These are phyloP conservation scores for Sesamia nonagrioides DNA, from an alignment of 1,140 invertebrate species.

Conservation along the genomic window DNA sequence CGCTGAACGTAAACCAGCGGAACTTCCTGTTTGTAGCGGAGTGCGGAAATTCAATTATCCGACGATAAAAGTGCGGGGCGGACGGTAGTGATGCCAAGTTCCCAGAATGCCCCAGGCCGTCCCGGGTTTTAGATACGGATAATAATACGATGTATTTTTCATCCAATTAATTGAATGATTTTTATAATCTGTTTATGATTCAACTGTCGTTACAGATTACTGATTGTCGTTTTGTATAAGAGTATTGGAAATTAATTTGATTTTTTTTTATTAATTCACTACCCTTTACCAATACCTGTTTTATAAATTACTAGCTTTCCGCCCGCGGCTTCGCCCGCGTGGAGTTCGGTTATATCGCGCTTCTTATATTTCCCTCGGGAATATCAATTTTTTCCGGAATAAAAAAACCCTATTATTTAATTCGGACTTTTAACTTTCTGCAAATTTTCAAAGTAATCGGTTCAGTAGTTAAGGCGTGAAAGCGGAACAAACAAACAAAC, in stretches of 20 bases:
- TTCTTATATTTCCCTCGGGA: no score
- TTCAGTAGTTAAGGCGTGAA: no score
- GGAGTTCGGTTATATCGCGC: no score
- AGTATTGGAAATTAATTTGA: not conserved
- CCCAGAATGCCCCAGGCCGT: slow-evolving; percentile 32
- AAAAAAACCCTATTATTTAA: no score
- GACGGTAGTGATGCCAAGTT: slow-evolving; percentile 44
- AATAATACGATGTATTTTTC: slow-evolving; percentile 28
- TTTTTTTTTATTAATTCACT: no score
- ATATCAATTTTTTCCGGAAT: no score
- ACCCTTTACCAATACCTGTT: not conserved
- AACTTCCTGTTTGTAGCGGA: slow-evolving; percentile 78
- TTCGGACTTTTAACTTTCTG: no score
- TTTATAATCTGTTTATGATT: slow-evolving; percentile 21
- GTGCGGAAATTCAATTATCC: slow-evolving; percentile 81
- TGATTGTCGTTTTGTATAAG: not conserved
- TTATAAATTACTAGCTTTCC: no score
- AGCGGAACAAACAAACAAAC: no score
- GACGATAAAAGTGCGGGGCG: slow-evolving; percentile 73
- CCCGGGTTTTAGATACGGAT: slow-evolving; percentile 40
- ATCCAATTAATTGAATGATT: slow-evolving; percentile 17
- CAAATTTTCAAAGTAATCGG: no score
- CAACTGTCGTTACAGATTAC: not conserved
- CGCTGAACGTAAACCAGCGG: slow-evolving; percentile 63
- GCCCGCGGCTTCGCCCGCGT: no score